Base-by-base conservation (phyloP, 2,888 invertebrate species). In the Cryptocephalus primarius region DNA sequence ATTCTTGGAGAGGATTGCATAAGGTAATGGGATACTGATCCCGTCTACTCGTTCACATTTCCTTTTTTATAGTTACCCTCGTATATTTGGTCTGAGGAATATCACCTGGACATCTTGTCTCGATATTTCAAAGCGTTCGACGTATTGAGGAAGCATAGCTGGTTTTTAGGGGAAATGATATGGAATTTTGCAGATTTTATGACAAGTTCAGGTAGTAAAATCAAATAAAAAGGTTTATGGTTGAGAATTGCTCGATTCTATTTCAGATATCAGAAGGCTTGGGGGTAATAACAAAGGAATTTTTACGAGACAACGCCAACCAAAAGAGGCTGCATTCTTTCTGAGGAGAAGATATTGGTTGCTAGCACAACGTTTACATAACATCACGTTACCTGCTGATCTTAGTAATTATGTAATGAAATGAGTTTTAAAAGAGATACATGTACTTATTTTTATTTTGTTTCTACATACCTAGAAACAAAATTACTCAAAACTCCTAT, bases 181-280 rank as follows among this genome's bases (percentile, higher is more conserved):
- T 97, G 97, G 97, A 97, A 97, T 71, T 97, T 97, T 71, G 97
- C 97, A 1, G 97, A 97, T 68, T 97, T 97, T 64, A 90, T 92
- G 70, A 97, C 97, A 22, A 22, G 22, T 22, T 22, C 22, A 22
- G 22, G 22, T 93, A 76, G 78, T 59, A n/a, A 22, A 22, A 22
- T 22, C 22, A 22, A 22, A 4, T 22, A 22, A 6, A 22, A 22
- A 22, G 22, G 6, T 22, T 22, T 4, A 22, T 22, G 22, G 22
- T 4, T 22, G 22, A 2, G 22, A 22, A 22, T 22, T 22, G 6
- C 22, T 22, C 6, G 22, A 22, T 12, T 36, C 2, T 6, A 36
- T 69, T 71, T 2, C 65, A 89, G 88, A 81, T 9, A 79, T 77
- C 53, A 86, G 79, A 0, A 74, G 91, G 58, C 88, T 87, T 12